These are phyloP conservation scores for Percina caprodes DNA, from an alignment of 2,113 vertebrate genomes.

Conservation along the genomic window DNA sequence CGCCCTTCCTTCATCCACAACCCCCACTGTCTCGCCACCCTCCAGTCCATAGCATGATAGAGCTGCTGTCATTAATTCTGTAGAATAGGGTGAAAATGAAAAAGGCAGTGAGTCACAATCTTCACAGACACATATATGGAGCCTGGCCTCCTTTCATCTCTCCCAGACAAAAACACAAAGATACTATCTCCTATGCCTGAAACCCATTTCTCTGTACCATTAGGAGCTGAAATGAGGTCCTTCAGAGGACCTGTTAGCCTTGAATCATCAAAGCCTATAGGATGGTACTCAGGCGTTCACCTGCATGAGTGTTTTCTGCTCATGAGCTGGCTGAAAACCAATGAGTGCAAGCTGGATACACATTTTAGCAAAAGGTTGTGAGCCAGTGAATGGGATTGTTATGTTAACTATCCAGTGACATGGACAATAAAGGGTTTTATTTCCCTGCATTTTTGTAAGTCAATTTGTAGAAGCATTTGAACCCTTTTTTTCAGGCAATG, in stretches of 20 bases:
- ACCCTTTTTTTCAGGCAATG: background rate
- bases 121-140: conserved; percentile 61
- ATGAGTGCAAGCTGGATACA: background rate
- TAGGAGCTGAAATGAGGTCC: conserved; percentile 70
- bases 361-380: background rate
- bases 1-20: conserved; percentile 29
- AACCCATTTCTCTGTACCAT: conserved; percentile 79
- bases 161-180: conserved; percentile 68
- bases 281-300: conserved; percentile 41
- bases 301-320: conserved; percentile 36
- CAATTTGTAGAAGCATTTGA: background rate
- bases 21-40: conserved; percentile 47
- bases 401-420: background rate
- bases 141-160: conserved; percentile 61
- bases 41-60: conserved; percentile 56
- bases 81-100: conserved; percentile 71
- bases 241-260: conserved; percentile 48
- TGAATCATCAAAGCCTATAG: conserved; percentile 55
- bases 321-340: conserved; percentile 24
- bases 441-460: background rate
- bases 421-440: background rate
- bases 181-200: conserved; percentile 72
- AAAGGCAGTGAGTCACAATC: conserved; percentile 60
- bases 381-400: background rate
- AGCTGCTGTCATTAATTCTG: conserved; percentile 77